These are phyloP conservation scores for Myrmecobius fasciatus DNA, from an alignment of 2,113 vertebrate species.

Conservation along the genomic window DNA sequence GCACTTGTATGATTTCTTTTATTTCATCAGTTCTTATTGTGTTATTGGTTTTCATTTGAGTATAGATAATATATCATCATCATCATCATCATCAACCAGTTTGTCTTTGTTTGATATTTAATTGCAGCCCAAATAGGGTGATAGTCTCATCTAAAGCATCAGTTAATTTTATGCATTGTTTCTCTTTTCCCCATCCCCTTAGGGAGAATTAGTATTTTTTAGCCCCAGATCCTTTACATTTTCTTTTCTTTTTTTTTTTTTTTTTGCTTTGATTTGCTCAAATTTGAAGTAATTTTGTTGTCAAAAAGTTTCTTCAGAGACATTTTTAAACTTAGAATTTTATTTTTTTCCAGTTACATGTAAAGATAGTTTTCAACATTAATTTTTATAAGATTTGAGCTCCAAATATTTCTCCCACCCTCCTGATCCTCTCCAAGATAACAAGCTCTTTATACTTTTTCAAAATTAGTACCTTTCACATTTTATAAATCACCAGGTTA, in stretches of 20 bases:
- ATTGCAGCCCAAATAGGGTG: background rate
- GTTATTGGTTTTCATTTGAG: background rate
- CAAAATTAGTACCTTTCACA: background rate
- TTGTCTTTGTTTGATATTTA: background rate
- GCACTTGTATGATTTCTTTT: background rate
- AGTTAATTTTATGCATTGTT: background rate
- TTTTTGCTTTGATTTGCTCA: too few species aligned
- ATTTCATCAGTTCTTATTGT: background rate
- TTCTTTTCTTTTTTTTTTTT: too few species aligned
- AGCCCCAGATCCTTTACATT: background rate
- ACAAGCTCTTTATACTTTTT: too few species aligned
- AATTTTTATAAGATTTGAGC: too few species aligned
- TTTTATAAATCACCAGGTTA: background rate
- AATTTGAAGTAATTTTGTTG: too few species aligned
- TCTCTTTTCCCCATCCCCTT: rapidly evolving
- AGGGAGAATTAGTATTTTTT: background rate
- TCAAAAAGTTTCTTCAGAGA: too few species aligned
- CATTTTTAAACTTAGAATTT: too few species aligned
- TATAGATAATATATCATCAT: background rate
- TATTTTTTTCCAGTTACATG: too few species aligned
- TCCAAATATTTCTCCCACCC: too few species aligned
- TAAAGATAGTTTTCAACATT: too few species aligned
- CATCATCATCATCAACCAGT: background rate
- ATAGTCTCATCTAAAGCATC: background rate
- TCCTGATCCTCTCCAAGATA: too few species aligned